A percentile compares a stretch with the other conserved stretches of the same genome.
These are phyloP conservation scores for Coenobita brevimanus DNA, from an alignment of 1,140 invertebrate species.

Conservation along the genomic window DNA sequence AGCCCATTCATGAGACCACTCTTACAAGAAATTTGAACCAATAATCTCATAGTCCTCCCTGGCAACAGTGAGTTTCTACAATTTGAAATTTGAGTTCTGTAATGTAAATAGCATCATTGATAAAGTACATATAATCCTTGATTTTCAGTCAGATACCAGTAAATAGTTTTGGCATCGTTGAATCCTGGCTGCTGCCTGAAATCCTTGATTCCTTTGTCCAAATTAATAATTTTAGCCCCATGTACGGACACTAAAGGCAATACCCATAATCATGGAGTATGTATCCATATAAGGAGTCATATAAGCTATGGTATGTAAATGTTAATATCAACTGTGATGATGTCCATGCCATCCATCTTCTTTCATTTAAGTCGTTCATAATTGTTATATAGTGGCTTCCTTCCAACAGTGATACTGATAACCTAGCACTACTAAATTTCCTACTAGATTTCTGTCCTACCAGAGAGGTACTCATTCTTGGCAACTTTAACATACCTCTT, in stretches of 20 bases:
- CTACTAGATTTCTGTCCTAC: neutral
- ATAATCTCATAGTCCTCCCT: too few relatives aligned
- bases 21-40: too few relatives aligned
- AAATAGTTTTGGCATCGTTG: neutral
- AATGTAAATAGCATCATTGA: constrained; percentile 31
- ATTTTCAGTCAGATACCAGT: constrained; percentile 7
- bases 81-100: neutral
- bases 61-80: neutral
- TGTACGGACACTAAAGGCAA: neutral
- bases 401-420: neutral
- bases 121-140: constrained; percentile 6
- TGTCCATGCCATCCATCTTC: neutral
- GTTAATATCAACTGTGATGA: neutral
- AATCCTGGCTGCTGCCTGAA: constrained; percentile 7
- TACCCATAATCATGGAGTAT: neutral
- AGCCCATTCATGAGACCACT: too few relatives aligned
- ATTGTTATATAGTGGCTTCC: constrained; percentile 7
- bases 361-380: neutral
- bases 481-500: constrained; percentile 7
- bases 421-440: neutral
- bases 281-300: neutral
- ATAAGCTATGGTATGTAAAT: neutral
- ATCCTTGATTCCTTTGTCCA: constrained; percentile 9
- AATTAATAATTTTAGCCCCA: neutral
- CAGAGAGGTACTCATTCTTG: neutral